Evolutionary conservation across 2,113 vertebrate species (phyloP).

Genomic region (Lynx canadensis): DNA sequence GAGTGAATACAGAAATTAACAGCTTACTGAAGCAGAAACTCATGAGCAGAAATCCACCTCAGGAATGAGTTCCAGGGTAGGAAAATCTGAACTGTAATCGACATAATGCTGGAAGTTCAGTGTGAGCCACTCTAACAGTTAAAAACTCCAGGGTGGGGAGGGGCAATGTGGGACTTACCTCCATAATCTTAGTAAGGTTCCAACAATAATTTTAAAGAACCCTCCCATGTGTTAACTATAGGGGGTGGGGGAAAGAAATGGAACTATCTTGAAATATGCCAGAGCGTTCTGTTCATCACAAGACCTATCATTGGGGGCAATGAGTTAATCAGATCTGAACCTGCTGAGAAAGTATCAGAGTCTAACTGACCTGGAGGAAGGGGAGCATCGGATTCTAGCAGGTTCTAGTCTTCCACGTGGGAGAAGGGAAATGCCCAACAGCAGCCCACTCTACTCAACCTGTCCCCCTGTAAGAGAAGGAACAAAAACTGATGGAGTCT

Average conservation of each 20-base stretch:
- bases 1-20: background rate
- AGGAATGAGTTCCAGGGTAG: background rate
- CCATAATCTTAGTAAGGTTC: background rate
- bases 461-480: background rate
- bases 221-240: no score
- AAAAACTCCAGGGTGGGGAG: background rate
- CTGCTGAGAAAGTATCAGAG: background rate
- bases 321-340: background rate
- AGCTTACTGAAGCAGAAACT: background rate
- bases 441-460: no score
- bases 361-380: background rate
- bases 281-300: background rate
- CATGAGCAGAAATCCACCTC: background rate
- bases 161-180: background rate
- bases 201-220: background rate
- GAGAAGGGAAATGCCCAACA: background rate
- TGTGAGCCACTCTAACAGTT: background rate
- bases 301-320: background rate
- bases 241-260: background rate
- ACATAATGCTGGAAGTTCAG: background rate
- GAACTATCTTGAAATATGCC: background rate
- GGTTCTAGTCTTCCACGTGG: background rate
- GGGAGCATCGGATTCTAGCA: background rate
- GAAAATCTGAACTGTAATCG: background rate
- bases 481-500: background rate